Evolutionary conservation across 1,140 invertebrate species (phyloP), one percentile per base, ranked within the genome.

Genomic region (Drosophila virilis): DNA sequence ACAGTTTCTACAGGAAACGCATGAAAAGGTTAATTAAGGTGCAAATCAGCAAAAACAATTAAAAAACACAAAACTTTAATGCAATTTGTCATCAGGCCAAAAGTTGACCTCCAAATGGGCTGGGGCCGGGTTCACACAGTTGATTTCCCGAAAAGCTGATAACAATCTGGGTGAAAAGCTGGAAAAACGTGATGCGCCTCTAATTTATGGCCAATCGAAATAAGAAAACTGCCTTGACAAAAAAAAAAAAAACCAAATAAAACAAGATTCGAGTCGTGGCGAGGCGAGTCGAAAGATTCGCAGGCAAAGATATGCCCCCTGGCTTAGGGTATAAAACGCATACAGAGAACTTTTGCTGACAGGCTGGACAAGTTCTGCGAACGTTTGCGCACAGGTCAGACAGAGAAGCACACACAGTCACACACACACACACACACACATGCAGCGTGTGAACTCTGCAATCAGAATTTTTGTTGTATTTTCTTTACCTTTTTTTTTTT

Each of bases 171-270:
- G 54, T 55, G 78, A 86, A 28, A 81, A 78, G 78, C 58, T 73
- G 52, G 72, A 88, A 88, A 80, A 88, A 80, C 83, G 83, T 88
- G 83, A 83, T 89, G 73, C 73, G 68, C 71, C 66, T 77, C 64
- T 71, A 89, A 89, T 88, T 89, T 83, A 89, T 88, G 77, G 73
- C 84, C 74, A 74, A 89, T 80, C 82, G 73, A 83, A 83, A 40
- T 45, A 50, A 45, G 1, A 22, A 52, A 35, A 10, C 32, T 8
- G 45, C 15, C 10, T 22, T 35, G 35, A 43, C 35, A 57, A 73
- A 58, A 8, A 65, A 35, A 55, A 72, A 40, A 8, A 15, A 46
- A 15, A 46, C 13, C 10, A 22, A 40, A 48, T 48, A 70, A 61
- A 60, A 45, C 42, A n/a, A 65, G 60, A 60, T 48, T 17, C 46